Evolutionary conservation across 2,888 invertebrate species (phyloP), one percentile per base, ranked within the genome.

Genomic region (Heliconius aoede): DNA sequence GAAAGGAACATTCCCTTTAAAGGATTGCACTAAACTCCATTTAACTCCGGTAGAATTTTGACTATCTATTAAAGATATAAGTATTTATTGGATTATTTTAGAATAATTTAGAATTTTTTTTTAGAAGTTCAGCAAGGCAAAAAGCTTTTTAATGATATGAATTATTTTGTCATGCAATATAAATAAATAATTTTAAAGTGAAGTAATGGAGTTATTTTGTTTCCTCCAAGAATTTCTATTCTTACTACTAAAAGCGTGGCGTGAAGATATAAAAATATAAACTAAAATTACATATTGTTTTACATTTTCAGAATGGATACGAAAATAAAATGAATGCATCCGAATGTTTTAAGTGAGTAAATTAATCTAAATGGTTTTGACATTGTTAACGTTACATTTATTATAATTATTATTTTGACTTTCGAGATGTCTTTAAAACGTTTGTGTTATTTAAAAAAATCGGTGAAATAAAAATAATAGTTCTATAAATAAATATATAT

Each of bases 1-100:
- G 32, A 96, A 95, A 82, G 95, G 95, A n/a, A 90, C 95, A 0
- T 91, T 96, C 67, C 96, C 96, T 30, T 92, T 96, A 86, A 90
- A 89, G 80, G 96, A 96, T 84, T 96, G 96, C 84, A 94, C 95
- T 64, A 93, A 89, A 81, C 87, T 95, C 64, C 94, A 94, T 80
- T 94, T 95, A 80, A 95, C 95, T 77, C 90, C 93, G 84, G 96
- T 95, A 83, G 89, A 83, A 51, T 5, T 40, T 51, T 46, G 46
- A 46, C 18, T 21, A 46, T 46, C 18, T 21, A 21, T 5, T 4
- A 4, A 5, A 36, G 36, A 46, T 46, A 46, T 46, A 18, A 51
- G n/a, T 55, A 55, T 3, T 55, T 21, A 55, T 55, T n/a, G 55
- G 3, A n/a, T 55, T n/a, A n/a, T n/a, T 55, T 46, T 21, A 18